These are phyloP conservation scores for Paragorgia papillata DNA, from an alignment of 92 coral and sea anemone species.

Conservation along the genomic window DNA sequence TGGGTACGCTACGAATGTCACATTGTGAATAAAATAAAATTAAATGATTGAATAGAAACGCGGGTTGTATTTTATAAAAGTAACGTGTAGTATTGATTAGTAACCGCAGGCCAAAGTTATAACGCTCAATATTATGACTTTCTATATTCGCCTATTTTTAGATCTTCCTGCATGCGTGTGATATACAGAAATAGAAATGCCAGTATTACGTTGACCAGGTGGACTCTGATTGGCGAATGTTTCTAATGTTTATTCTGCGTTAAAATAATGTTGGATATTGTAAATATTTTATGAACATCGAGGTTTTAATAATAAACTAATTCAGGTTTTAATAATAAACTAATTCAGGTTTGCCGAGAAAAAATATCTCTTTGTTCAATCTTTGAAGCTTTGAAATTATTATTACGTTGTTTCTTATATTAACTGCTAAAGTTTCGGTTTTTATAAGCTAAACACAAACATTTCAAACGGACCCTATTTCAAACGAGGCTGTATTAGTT, in stretches of 20 bases:
- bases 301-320: background rate
- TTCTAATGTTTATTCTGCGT: background rate
- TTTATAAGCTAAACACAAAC: no score
- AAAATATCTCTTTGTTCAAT: no score
- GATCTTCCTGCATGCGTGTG: background rate
- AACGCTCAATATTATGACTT: no score
- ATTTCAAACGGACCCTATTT: no score
- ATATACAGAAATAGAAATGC: background rate
- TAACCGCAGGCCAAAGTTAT: no score
- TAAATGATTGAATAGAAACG: background rate
- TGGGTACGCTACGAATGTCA: conserved; percentile 1
- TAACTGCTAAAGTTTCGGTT: no score
- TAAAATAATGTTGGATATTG: background rate
- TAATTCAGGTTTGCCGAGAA: background rate
- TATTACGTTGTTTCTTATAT: no score
- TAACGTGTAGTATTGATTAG: no score
- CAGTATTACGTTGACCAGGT: background rate
- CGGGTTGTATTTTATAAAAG: background rate
- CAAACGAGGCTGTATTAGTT: no score
- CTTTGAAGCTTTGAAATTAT: no score
- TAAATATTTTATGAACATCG: background rate
- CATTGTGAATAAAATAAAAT: conserved; percentile 1
- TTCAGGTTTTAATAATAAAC: background rate
- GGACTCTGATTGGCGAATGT: background rate
- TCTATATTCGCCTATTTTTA: background rate